Evolutionary conservation across 2,888 invertebrate genomes (phyloP), one percentile per base, ranked within the genome.

Genomic region (Chymomyza fuscimana): DNA sequence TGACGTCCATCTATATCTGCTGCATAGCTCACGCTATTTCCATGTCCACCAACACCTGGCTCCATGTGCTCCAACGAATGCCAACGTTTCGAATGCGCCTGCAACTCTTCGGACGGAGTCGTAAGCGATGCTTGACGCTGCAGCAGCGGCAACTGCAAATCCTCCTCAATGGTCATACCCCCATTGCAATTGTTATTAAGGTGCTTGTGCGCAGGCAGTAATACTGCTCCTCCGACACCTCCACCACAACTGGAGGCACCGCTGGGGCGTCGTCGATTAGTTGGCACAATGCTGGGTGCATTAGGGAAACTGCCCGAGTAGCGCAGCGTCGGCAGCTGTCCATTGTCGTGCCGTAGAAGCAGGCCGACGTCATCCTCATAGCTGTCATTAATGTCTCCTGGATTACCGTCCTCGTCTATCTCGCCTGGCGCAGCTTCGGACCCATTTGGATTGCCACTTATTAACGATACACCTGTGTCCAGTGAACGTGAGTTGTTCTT

Each of bases 11-110:
- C 89, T 40, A 90, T 88, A 58, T 90, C 90, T 36, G 89, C 81
- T 1, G 90, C 90, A 78, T 90, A 90, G 79, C 85, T 85, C 1
- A 87, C 87, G 77, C 87, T 89, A 67, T 90, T 90, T 51, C 88
- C 90, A 36, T 87, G 86, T 6, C 82, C 81, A 4, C 77, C 64
- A 5, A 69, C 76, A 29, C 79, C 81, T 4, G 86, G 88, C 65
- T 91, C 91, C 69, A 96, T 93, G 77, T 95, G 94, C 92, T 97
- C 96, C 65, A 96, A 92, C 61, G 96, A 96, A 82, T 94, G 95
- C 95, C 96, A 97, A 87, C 95, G 94, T 91, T 96, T 96, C 79
- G 94, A 89, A 66, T 91, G 93, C 81, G 93, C 92, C 88, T 93
- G 92, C 63, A 90, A 89, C 62, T 91, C 90, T 70, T 91, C 92